These are phyloP conservation scores for Mimas tiliae DNA, from an alignment of 2,888 invertebrate species.

Conservation along the genomic window DNA sequence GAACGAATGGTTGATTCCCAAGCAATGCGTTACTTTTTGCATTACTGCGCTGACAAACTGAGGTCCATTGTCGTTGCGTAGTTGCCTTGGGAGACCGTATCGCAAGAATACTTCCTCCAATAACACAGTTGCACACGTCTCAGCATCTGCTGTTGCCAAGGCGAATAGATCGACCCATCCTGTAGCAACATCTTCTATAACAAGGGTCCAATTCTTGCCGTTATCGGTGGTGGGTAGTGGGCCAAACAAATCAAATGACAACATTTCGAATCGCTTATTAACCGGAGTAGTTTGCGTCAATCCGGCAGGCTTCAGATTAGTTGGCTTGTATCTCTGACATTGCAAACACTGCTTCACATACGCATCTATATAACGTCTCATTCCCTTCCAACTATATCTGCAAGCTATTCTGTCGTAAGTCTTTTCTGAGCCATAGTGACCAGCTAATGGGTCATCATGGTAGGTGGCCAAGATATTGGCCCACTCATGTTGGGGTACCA, in stretches of 20 bases:
- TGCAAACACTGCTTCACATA: constrained; percentile 2
- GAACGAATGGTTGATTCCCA: no score
- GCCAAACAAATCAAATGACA: constrained; percentile 41
- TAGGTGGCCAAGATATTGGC: neutral
- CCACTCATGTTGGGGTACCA: constrained; percentile 9
- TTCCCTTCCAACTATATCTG: constrained; percentile 21
- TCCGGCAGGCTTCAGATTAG: constrained; percentile 29
- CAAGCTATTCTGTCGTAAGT: neutral
- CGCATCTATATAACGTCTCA: constrained; percentile 21
- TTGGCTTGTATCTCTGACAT: constrained; percentile 29
- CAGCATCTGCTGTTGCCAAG: no score
- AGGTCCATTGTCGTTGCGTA: no score
- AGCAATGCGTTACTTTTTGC: no score
- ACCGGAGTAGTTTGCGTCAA: constrained; percentile 28
- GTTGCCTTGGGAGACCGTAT: no score
- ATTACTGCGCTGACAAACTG: no score
- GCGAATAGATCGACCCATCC: constrained; percentile 36
- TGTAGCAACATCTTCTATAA: constrained; percentile 39
- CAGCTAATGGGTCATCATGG: constrained; percentile 18
- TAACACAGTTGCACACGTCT: no score
- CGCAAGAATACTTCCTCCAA: no score
- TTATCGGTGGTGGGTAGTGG: constrained; percentile 34
- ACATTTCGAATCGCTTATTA: constrained; percentile 28
- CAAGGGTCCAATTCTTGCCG: constrained; percentile 35
- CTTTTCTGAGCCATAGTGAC: constrained; percentile 26